A percentile compares a stretch with the other conserved stretches of the same genome.
These are phyloP conservation scores for Geococcyx californianus DNA, from an alignment of 2,113 vertebrate species.

Conservation along the genomic window DNA sequence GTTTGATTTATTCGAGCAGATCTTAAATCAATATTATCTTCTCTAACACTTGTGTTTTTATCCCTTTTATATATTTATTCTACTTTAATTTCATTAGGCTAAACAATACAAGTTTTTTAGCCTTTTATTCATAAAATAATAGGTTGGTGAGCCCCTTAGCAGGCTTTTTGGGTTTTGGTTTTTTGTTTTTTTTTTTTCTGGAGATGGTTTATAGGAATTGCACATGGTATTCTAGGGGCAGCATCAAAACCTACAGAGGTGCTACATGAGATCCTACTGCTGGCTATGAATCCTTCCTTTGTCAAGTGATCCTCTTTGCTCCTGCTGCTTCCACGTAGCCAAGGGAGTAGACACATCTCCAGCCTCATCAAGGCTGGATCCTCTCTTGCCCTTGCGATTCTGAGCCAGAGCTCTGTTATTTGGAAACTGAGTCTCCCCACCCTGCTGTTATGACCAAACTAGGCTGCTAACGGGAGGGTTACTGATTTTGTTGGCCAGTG, in stretches of 20 bases:
- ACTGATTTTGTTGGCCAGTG: not conserved
- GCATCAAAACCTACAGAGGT: not conserved
- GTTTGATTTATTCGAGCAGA: not conserved
- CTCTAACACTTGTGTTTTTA: not conserved
- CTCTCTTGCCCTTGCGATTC: not conserved
- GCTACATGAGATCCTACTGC: too few relatives aligned
- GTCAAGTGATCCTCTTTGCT: not conserved
- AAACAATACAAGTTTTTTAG: not conserved
- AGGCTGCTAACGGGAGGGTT: not conserved
- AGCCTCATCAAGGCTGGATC: rapidly evolving
- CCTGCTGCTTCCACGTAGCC: not conserved
- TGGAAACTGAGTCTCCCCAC: not conserved
- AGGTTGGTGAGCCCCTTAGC: not conserved
- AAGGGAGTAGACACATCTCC: not conserved
- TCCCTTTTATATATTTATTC: not conserved
- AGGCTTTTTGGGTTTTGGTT: too few relatives aligned
- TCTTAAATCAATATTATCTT: not conserved
- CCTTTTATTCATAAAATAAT: not conserved
- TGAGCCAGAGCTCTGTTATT: not conserved
- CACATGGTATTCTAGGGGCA: rapidly evolving
- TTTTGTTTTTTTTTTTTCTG: too few relatives aligned
- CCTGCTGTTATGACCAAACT: not conserved
- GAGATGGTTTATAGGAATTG: rapidly evolving
- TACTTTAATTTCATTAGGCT: not conserved
- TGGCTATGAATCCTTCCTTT: not conserved